Percentiles rank a stretch among this genome's conserved stretches.
Conservation (phyloP, 2,888 invertebrate genomes). For the Catocala fraxini region DNA sequence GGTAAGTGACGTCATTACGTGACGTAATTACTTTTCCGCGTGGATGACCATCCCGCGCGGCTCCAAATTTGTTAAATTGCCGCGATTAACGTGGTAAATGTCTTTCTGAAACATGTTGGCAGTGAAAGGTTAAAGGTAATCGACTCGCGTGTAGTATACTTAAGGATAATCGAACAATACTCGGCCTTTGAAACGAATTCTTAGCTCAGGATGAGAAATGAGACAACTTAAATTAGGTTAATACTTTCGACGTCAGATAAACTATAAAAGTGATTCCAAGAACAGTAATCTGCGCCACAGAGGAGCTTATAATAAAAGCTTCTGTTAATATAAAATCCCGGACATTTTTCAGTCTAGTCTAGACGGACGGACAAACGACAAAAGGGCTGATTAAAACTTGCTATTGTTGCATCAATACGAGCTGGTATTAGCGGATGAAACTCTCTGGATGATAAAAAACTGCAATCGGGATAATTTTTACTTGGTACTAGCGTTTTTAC, state of each 20-base stretch:
- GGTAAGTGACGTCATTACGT: conserved; percentile 85
- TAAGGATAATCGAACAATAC: conserved; percentile 13
- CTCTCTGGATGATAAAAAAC: conserved; percentile 50
- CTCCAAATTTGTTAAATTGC: conserved; percentile 83
- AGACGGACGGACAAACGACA: conserved; percentile 78
- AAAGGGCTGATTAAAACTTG: conserved; percentile 83
- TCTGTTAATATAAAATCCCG: conserved; percentile 65
- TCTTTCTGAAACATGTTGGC: conserved; percentile 73
- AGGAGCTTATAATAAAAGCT: conserved; percentile 52
- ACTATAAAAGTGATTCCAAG: conserved; percentile 14
- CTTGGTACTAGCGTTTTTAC: conserved; percentile 24
- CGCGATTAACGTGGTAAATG: conserved; percentile 83
- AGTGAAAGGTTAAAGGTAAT: conserved; percentile 59
- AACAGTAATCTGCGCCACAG: conserved; percentile 13
- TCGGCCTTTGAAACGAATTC: neutral
- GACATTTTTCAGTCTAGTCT: conserved; percentile 73
- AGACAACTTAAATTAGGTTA: neutral
- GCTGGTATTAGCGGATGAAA: conserved; percentile 50
- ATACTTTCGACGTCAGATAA: neutral
- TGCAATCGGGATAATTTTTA: conserved; percentile 45
- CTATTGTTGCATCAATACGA: conserved; percentile 70
- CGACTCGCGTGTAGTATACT: conserved; percentile 30
- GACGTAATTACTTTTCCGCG: conserved; percentile 86
- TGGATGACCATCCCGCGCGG: conserved; percentile 75
- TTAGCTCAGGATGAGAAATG: neutral